Evolutionary conservation across 2,888 invertebrate genomes (phyloP).

Genomic region (Galerucella calmariensis): DNA sequence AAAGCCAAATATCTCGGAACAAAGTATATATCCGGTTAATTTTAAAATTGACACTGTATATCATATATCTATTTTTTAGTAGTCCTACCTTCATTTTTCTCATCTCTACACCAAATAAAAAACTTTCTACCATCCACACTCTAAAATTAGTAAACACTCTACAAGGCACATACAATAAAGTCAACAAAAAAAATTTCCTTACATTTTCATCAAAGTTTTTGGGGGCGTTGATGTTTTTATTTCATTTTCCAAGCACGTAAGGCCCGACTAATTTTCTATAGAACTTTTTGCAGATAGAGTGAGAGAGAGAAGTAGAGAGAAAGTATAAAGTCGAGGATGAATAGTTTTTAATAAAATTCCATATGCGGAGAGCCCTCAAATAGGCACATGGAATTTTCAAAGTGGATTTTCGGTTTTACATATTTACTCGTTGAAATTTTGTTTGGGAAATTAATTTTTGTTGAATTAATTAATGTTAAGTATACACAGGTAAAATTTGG

Average conservation of each 20-base stretch:
- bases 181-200: constrained; percentile 30
- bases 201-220: constrained; percentile 32
- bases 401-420: constrained; percentile 4
- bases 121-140: constrained; percentile 1
- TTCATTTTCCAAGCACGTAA: constrained; percentile 34
- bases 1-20: too few relatives aligned
- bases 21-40: too few relatives aligned
- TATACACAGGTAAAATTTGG: too few relatives aligned
- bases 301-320: neutral
- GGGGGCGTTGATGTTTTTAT: constrained; percentile 23
- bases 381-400: constrained; percentile 17
- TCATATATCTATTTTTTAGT: too few relatives aligned
- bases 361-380: constrained; percentile 9
- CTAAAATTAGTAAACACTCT: constrained; percentile 25
- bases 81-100: too few relatives aligned
- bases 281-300: constrained; percentile 15
- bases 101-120: neutral
- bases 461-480: too few relatives aligned
- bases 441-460: neutral
- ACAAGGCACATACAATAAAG: constrained; percentile 11
- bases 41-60: too few relatives aligned
- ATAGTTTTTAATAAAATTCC: constrained; percentile 31
- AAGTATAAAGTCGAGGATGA: constrained; percentile 9
- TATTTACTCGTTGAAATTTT: neutral
- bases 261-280: constrained; percentile 31